Conservation (phyloP, 2,888 invertebrate genomes). For the Mycogona germanica region DNA sequence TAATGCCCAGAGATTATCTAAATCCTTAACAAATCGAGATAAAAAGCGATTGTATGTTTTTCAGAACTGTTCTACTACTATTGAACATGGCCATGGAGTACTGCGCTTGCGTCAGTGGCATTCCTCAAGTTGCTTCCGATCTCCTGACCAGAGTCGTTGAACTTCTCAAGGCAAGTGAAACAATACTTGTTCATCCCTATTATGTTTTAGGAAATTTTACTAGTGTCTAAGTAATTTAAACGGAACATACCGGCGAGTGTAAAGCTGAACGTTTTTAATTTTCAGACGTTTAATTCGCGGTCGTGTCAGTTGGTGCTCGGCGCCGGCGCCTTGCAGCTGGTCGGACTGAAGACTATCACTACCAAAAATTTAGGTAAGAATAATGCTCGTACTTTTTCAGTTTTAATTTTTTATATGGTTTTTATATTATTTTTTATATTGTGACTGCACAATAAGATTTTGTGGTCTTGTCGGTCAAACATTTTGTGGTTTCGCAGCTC, state of each 20-base stretch:
- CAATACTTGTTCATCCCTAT: no score
- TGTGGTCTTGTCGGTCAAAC: no score
- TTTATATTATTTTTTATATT: not conserved
- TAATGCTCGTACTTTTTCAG: no score
- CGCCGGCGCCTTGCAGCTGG: slow-evolving; percentile 89
- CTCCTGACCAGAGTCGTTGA: slow-evolving; percentile 78
- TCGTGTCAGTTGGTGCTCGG: slow-evolving; percentile 86
- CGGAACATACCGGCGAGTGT: not conserved
- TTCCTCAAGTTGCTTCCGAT: slow-evolving; percentile 65
- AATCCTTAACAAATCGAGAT: no score
- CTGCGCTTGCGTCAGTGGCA: slow-evolving; percentile 60
- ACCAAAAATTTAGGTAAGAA: slow-evolving; percentile 71
- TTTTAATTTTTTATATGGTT: not conserved
- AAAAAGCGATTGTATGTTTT: no score
- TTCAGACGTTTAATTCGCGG: slow-evolving; percentile 40
- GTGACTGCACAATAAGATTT: not conserved
- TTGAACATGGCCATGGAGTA: slow-evolving; percentile 87
- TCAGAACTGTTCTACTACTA: slow-evolving; percentile 64
- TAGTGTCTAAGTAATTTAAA: not conserved
- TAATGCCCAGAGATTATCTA: no score
- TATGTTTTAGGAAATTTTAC: no score
- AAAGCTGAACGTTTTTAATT: not conserved
- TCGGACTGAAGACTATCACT: slow-evolving; percentile 87
- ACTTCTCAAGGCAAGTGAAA: slow-evolving; percentile 58
- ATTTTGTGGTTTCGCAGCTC: no score